phyloP scores from a whole-genome alignment of 1,140 invertebrate species.

The honey bee (Apis mellifera) region Amel_HAv3.1 CM009936.2:5759501-5760000 shows the following conservation, averaged over 20 bases:
- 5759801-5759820: too few relatives aligned
- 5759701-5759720: too few relatives aligned
- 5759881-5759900: too few relatives aligned
- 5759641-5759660: not conserved
- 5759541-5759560: conserved; percentile 67
- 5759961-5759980: not conserved
- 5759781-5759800: too few relatives aligned
- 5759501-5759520: conserved; percentile 1
- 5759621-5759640: conserved; percentile 50
- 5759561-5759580: conserved; percentile 32
- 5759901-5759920: not conserved
- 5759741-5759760: too few relatives aligned
- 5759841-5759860: too few relatives aligned
- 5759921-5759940: too few relatives aligned
- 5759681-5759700: too few relatives aligned
- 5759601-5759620: conserved; percentile 49
- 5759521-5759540: conserved; percentile 25
- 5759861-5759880: too few relatives aligned
- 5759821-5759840: too few relatives aligned
- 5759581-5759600: conserved; percentile 47
- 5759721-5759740: too few relatives aligned
- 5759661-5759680: not conserved
- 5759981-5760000: not conserved
- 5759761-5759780: too few relatives aligned
- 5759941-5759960: not conserved